phyloP scores from a whole-genome alignment of 2,888 invertebrate genomes.

The Sphaeridia pumilis region DNA sequence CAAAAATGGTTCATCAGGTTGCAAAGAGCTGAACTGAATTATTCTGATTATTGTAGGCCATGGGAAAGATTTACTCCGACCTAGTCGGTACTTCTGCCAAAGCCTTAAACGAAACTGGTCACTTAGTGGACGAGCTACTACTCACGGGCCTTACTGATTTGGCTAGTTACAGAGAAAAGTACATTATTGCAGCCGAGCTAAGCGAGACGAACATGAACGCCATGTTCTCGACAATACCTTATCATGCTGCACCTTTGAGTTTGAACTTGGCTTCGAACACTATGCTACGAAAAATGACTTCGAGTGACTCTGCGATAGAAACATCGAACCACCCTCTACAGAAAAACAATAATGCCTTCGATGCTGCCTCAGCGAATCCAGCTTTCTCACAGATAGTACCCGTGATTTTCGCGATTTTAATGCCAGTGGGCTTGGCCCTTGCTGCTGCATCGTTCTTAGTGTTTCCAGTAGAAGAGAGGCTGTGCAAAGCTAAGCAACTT shows the following conservation, averaged over 20 bases:
- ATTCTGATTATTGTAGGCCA: conserved; percentile 7
- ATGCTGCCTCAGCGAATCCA: neutral
- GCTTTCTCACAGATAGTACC: conserved; percentile 19
- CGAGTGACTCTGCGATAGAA: conserved; percentile 13
- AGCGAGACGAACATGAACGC: conserved; percentile 22
- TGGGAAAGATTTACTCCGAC: conserved; percentile 12
- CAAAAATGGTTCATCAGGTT: too few species aligned
- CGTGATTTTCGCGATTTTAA: conserved; percentile 27
- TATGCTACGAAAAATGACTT: conserved; percentile 16
- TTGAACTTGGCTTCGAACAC: conserved; percentile 28
- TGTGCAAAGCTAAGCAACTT: conserved; percentile 39
- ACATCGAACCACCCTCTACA: conserved; percentile 31
- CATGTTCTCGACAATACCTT: conserved; percentile 28
- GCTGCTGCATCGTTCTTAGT: conserved; percentile 36
- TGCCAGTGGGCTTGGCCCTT: conserved; percentile 36
- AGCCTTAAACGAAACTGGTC: conserved; percentile 1
- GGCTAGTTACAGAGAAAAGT: conserved; percentile 23
- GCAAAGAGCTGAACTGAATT: too few species aligned
- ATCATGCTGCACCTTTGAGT: conserved; percentile 28
- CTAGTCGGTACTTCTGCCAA: conserved; percentile 23
- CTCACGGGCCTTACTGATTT: conserved; percentile 18
- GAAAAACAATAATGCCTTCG: neutral
- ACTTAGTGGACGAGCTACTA: conserved; percentile 14
- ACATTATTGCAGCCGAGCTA: conserved; percentile 28
- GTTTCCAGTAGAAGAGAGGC: conserved; percentile 37